A percentile compares a stretch with the other conserved stretches of the same genome.
These are phyloP conservation scores for chimpanzee (Pan troglodytes) DNA, from an alignment of 2,113 vertebrate genomes.

Conservation along the genomic window NHGRI_mPanTro3-v2.1_pri NC_072402.2:2836501-2837000, in stretches of 20 bases:
- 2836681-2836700: fast-evolving
- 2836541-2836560: fast-evolving
- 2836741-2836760: fast-evolving
- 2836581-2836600: fast-evolving
- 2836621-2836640: fast-evolving
- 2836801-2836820: fast-evolving
- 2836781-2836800: not conserved
- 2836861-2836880: fast-evolving
- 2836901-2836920: not conserved
- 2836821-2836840: fast-evolving
- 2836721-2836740: fast-evolving
- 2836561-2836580: fast-evolving
- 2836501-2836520: fast-evolving
- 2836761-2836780: fast-evolving
- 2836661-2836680: fast-evolving
- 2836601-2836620: not conserved
- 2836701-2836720: fast-evolving
- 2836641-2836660: not conserved
- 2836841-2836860: fast-evolving
- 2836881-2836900: not conserved
- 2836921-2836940: not conserved
- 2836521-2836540: fast-evolving
- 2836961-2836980: not conserved
- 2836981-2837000: fast-evolving
- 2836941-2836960: not conserved